These are phyloP conservation scores for Pampus argenteus DNA, from an alignment of 2,797 vertebrate genomes.

Conservation along the genomic window DNA sequence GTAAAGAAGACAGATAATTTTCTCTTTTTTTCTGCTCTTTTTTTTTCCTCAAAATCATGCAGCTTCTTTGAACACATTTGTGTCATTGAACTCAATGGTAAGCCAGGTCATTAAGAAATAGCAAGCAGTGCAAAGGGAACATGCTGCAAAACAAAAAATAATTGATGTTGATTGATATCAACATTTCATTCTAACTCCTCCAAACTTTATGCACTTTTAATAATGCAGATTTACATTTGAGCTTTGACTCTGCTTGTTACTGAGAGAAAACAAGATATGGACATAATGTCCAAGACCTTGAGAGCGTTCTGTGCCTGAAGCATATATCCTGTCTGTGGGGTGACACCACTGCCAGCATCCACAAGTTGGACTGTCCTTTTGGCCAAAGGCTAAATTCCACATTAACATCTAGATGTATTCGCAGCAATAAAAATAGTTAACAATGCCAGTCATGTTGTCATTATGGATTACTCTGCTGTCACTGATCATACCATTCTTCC, in stretches of 20 bases:
- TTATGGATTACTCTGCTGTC: conserved; percentile 19
- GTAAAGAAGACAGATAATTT: conserved; percentile 14
- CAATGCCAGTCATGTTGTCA: conserved; percentile 38
- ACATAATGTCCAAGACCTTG: conserved; percentile 40
- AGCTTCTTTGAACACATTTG: conserved; percentile 57
- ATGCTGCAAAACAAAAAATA: conserved; percentile 69
- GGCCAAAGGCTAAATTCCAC: conserved; percentile 58
- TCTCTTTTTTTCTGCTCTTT: conserved; percentile 1
- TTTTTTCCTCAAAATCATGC: conserved; percentile 22
- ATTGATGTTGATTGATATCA: conserved; percentile 72
- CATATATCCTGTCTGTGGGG: conserved; percentile 34
- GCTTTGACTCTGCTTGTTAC: conserved; percentile 43
- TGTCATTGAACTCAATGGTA: conserved; percentile 56
- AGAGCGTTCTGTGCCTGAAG: conserved; percentile 52
- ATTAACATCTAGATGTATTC: conserved; percentile 57
- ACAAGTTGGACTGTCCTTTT: conserved; percentile 46
- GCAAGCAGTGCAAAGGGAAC: conserved; percentile 63
- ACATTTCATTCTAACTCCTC: conserved; percentile 40
- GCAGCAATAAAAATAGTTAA: conserved; percentile 57
- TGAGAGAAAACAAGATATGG: conserved; percentile 17
- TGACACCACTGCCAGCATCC: conserved; percentile 44
- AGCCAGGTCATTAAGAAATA: conserved; percentile 75
- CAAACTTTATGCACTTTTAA: conserved; percentile 60
- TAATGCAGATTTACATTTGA: conserved; percentile 49
- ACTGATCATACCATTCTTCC: conserved; percentile 27